These are phyloP conservation scores for Cryptotis parvus DNA, from an alignment of 2,113 vertebrate genomes.

Conservation along the genomic window DNA sequence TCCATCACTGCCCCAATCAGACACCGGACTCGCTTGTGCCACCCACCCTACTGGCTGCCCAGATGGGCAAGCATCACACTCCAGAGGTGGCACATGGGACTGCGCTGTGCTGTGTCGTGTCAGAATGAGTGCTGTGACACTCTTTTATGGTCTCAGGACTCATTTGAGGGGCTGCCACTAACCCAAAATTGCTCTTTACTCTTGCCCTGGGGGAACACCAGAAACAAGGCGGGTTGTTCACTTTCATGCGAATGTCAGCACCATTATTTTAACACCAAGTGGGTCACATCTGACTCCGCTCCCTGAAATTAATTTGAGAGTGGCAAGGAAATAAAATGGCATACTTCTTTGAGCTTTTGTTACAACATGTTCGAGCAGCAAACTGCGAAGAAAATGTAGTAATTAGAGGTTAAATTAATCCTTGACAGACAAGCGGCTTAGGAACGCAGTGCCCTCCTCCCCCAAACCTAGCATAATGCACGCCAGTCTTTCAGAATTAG, in stretches of 20 bases:
- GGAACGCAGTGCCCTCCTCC: constrained; percentile 83
- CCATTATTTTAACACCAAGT: constrained; percentile 85
- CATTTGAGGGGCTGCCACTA: constrained; percentile 56
- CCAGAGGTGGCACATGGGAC: no score
- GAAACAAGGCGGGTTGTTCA: constrained; percentile 83
- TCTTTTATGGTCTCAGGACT: background rate
- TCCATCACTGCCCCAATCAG: no score
- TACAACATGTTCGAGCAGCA: constrained; percentile 86
- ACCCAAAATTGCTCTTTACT: constrained; percentile 78
- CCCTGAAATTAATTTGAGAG: constrained; percentile 86
- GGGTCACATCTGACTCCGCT: constrained; percentile 84
- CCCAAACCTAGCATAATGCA: constrained; percentile 81
- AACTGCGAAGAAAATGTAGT: constrained; percentile 88
- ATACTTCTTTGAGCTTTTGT: constrained; percentile 88
- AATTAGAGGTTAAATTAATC: constrained; percentile 91
- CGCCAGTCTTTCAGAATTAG: constrained; percentile 83
- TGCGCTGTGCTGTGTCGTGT: no score
- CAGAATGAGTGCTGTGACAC: background rate
- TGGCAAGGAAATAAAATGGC: constrained; percentile 85
- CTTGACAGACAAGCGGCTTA: constrained; percentile 88
- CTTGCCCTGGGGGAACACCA: constrained; percentile 78
- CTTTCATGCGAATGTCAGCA: constrained; percentile 82
- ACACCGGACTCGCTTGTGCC: no score
- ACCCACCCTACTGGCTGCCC: background rate
- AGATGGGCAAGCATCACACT: background rate